phyloP scores from a whole-genome alignment of 2,113 vertebrate species.

The Aegithalos caudatus region DNA sequence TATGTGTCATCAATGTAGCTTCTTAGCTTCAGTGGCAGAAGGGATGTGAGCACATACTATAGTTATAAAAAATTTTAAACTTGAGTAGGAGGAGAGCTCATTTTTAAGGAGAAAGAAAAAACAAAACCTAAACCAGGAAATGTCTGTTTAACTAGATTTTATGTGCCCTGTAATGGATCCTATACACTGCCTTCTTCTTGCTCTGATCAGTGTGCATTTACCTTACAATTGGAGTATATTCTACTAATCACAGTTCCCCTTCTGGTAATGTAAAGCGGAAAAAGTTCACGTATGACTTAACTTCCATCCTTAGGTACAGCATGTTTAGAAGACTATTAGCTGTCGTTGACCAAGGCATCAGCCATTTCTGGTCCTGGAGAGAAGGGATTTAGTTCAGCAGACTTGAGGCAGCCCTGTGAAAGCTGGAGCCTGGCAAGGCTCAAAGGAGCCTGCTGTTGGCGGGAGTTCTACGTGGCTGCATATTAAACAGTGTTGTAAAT shows the following conservation, averaged over 20 bases:
- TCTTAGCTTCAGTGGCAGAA: not conserved
- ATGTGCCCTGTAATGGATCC: not conserved
- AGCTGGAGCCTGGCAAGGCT: not conserved
- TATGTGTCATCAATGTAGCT: not conserved
- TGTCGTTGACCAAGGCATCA: not conserved
- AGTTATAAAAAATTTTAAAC: not conserved
- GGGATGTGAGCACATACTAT: not conserved
- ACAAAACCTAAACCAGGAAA: not conserved
- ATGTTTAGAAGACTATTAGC: not conserved
- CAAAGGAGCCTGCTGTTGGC: not conserved
- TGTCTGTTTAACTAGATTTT: not conserved
- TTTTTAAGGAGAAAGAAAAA: not conserved
- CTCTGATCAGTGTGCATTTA: not conserved
- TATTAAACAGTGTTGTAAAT: not conserved
- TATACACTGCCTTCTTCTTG: not conserved
- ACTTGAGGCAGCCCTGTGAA: not conserved
- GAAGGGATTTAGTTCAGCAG: not conserved
- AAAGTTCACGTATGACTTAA: not conserved
- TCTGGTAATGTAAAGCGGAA: not conserved
- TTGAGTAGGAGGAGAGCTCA: not conserved
- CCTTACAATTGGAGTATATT: not conserved
- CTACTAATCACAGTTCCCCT: not conserved
- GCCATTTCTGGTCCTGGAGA: not conserved
- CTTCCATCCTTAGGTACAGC: not conserved
- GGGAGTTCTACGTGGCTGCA: not conserved